Percentiles rank a stretch among this genome's conserved stretches.
These are phyloP conservation scores for Tetraneura akinire DNA, from an alignment of 1,140 invertebrate genomes.

Conservation along the genomic window DNA sequence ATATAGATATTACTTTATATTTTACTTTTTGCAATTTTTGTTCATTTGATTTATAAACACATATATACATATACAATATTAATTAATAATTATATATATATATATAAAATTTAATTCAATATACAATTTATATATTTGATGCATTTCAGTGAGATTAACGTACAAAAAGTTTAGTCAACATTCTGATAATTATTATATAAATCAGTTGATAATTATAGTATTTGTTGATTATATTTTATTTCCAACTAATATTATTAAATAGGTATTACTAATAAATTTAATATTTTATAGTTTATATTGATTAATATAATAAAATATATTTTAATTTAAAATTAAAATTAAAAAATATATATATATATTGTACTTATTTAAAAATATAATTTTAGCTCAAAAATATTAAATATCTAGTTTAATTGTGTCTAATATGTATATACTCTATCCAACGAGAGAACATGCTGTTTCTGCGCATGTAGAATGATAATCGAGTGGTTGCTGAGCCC, in stretches of 20 bases:
- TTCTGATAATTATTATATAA: conserved; percentile 13
- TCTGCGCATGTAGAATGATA: too few species aligned
- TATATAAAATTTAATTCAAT: not conserved
- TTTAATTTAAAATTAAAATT: conserved; percentile 19
- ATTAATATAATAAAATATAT: conserved; percentile 5
- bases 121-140: not conserved
- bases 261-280: conserved; percentile 5
- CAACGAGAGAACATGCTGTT: too few species aligned
- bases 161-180: not conserved
- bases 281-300: not conserved
- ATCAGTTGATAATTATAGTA: not conserved
- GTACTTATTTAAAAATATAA: conserved; percentile 36
- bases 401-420: not conserved
- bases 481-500: too few species aligned
- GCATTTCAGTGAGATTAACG: not conserved
- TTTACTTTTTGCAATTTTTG: too few species aligned
- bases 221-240: not conserved
- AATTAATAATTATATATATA: not conserved
- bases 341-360: conserved; percentile 24
- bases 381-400: conserved; percentile 30
- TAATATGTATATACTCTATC: not conserved
- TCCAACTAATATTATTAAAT: not conserved
- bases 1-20: not conserved
- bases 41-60: too few species aligned
- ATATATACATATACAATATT: too few species aligned